phyloP scores from a whole-genome alignment of 2,113 vertebrate genomes.

The Lonchura striata region DNA sequence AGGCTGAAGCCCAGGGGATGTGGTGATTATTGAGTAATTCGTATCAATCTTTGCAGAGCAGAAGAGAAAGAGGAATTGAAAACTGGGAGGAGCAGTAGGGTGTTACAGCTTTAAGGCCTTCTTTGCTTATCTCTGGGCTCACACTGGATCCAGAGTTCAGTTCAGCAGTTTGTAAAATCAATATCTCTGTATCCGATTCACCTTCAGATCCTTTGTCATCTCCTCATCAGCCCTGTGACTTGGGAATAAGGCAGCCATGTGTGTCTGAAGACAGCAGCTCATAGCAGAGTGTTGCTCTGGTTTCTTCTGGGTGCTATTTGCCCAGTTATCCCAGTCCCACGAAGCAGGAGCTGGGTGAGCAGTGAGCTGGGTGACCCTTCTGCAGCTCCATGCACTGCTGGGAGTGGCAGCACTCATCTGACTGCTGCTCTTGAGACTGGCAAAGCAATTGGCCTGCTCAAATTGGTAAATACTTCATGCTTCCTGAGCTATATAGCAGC shows the following conservation, averaged over 20 bases:
- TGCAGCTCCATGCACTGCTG: background rate
- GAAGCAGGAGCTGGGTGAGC: background rate
- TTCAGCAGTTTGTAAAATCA: background rate
- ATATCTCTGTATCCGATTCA: background rate
- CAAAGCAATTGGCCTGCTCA: background rate
- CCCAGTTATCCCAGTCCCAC: background rate
- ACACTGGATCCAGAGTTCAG: background rate
- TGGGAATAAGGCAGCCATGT: background rate
- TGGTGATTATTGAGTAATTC: background rate
- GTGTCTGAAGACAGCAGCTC: background rate
- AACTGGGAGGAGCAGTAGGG: background rate
- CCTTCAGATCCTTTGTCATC: background rate
- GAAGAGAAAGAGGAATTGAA: background rate
- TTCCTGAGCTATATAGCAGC: background rate
- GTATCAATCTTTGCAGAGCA: background rate
- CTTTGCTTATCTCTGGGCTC: background rate
- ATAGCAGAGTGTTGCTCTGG: background rate
- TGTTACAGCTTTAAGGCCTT: background rate
- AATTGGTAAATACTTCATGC: background rate
- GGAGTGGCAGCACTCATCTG: background rate
- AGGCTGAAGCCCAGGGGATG: background rate
- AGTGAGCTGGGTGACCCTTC: background rate
- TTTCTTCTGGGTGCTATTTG: background rate
- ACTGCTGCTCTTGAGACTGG: background rate
- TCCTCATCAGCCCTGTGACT: background rate